These are phyloP conservation scores for Whitmania pigra DNA, from an alignment of 1,140 invertebrate species.

Conservation along the genomic window DNA sequence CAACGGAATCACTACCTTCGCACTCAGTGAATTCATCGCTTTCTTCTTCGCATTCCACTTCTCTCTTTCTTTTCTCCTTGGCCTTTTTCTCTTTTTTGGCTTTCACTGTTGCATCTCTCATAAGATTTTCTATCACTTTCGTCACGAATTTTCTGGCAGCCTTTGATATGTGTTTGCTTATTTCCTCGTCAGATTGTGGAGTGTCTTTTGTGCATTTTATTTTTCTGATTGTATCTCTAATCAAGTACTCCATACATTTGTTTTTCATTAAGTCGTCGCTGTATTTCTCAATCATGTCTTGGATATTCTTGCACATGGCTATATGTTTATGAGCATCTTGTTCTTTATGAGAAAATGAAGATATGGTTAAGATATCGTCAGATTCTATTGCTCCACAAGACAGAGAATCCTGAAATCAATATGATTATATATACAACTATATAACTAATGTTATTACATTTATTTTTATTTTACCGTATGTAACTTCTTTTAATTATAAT, in stretches of 20 bases:
- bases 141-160: background rate
- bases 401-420: background rate
- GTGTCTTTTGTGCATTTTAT: slow-evolving; percentile 12
- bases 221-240: slow-evolving; percentile 6
- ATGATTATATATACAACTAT: too few relatives aligned
- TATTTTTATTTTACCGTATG: too few relatives aligned
- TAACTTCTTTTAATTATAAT: too few relatives aligned
- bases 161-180: background rate
- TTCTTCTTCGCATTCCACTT: too few relatives aligned
- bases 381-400: background rate
- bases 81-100: too few relatives aligned
- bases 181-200: background rate
- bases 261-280: slow-evolving; percentile 4
- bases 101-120: background rate
- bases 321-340: background rate
- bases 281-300: slow-evolving; percentile 4
- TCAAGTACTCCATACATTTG: background rate
- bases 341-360: slow-evolving; percentile 1
- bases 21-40: too few relatives aligned
- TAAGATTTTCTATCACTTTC: slow-evolving; percentile 9
- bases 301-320: slow-evolving; percentile 3
- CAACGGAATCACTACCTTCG: too few relatives aligned
- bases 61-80: too few relatives aligned
- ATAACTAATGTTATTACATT: background rate
- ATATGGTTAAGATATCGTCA: background rate